Base-by-base conservation (phyloP, 2,113 vertebrate species). In the Sinocyclocheilus anshuiensis region DNA sequence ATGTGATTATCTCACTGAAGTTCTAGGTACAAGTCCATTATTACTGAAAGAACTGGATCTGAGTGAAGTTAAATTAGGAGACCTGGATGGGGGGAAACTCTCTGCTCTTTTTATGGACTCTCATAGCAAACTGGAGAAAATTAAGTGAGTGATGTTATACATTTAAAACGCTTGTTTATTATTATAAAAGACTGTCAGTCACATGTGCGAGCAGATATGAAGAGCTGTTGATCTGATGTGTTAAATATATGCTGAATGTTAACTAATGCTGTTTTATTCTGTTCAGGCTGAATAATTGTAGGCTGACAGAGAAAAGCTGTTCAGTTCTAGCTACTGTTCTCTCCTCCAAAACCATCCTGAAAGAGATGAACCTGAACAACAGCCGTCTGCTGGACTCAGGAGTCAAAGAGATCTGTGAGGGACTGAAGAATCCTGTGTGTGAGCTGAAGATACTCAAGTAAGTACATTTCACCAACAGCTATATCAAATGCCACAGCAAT, bases 31-130 rank as follows among this genome's bases (percentile, higher is more conserved):
- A 24, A 63, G 61, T 63, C 61, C 61, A 26, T 63, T 63, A 63
- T 0, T 63, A 13, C 61, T 63, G n/a, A 63, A 11, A 63, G 61
- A 63, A 63, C 61, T 63, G 61, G 61, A 63, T 63, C 61, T 63
- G 61, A 63, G 61, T 63, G 61, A 63, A 63, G 61, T 24, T 63
- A 63, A 63, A 26, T 63, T 63, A 63, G n/a, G 61, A 63, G n/a
- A 24, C 7, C 59, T 63, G n/a, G 59, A 63, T 24, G 57, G 57
- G 7, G 57, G 1, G 57, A 59, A n/a, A 59, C 57, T 59, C 2
- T 59, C 57, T 9, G 57, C 20, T 22, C 57, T 59, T 59, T 59
- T 59, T 7, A 59, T 59, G 57, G 57, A 59, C 57, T 59, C 57
- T 22, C 57, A 59, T 59, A 59, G 8, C 57, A 22, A 59, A 59